Conservation (phyloP, 2,888 invertebrate genomes). For the Camponotus fellah region DNA sequence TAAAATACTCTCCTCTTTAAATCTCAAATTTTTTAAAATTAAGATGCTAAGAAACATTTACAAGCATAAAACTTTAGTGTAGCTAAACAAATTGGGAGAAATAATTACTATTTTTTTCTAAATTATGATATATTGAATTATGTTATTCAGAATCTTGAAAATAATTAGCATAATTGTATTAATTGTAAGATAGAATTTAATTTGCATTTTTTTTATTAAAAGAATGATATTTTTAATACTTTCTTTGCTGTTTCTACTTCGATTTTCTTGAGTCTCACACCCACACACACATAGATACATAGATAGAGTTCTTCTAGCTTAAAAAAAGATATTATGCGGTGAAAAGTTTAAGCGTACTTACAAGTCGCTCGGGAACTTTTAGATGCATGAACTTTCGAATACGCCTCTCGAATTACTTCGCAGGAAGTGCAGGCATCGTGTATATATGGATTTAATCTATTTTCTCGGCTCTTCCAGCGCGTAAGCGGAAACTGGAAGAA, state of each 20-base stretch:
- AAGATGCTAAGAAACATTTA: background rate
- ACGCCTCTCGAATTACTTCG: conserved; percentile 65
- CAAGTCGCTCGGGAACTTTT: conserved; percentile 61
- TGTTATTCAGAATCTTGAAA: background rate
- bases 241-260: background rate
- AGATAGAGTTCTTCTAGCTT: background rate
- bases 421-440: conserved; percentile 20
- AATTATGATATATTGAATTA: background rate
- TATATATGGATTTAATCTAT: conserved; percentile 67
- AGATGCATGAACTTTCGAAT: conserved; percentile 67
- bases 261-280: conserved; percentile 9
- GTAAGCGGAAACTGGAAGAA: conserved; percentile 45
- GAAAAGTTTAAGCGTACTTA: conserved; percentile 51
- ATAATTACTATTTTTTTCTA: background rate
- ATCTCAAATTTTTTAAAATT: background rate
- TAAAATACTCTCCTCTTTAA: background rate
- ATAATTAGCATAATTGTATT: background rate
- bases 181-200: background rate
- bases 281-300: background rate
- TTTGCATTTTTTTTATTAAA: background rate
- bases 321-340: conserved; percentile 48
- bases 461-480: conserved; percentile 7
- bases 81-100: background rate
- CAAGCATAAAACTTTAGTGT: background rate
- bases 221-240: conserved; percentile 35